Percentiles rank a stretch among this genome's conserved stretches.
phyloP scores from a whole-genome alignment of 2,888 invertebrate species.

The Gryllus longicercus region DNA sequence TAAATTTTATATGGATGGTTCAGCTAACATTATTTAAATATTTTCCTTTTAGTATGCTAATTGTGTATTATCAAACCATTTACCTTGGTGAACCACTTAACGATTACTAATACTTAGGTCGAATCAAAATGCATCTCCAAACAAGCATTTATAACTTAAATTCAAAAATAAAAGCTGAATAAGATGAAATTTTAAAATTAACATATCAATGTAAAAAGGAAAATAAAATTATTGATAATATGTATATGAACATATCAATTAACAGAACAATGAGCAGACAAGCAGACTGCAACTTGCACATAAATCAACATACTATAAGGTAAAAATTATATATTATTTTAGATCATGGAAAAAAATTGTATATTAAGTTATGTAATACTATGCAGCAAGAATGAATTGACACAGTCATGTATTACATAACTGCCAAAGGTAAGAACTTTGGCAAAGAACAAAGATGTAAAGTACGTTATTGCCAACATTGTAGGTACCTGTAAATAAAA shows the following conservation, averaged over 20 bases:
- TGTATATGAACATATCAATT: not conserved
- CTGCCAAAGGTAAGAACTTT: too few species aligned
- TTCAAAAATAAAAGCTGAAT: too few species aligned
- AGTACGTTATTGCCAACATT: not conserved
- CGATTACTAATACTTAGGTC: too few species aligned
- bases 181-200: not conserved
- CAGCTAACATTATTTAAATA: not conserved
- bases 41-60: not conserved
- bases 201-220: not conserved
- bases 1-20: not conserved
- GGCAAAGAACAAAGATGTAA: not conserved
- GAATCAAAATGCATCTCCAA: too few species aligned
- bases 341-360: not conserved
- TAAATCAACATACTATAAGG: not conserved
- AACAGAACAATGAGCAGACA: not conserved
- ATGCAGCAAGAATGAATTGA: not conserved
- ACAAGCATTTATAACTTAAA: too few species aligned
- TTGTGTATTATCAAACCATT: not conserved
- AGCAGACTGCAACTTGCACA: slow-evolving; percentile 11
- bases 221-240: not conserved
- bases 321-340: not conserved
- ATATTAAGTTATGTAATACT: not conserved
- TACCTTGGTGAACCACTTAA: too few species aligned
- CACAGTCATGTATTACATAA: too few species aligned
- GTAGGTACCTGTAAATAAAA: slow-evolving; percentile 17